Conservation (phyloP, 2,888 invertebrate genomes). For the Caenorhabditis wallacei region DNA sequence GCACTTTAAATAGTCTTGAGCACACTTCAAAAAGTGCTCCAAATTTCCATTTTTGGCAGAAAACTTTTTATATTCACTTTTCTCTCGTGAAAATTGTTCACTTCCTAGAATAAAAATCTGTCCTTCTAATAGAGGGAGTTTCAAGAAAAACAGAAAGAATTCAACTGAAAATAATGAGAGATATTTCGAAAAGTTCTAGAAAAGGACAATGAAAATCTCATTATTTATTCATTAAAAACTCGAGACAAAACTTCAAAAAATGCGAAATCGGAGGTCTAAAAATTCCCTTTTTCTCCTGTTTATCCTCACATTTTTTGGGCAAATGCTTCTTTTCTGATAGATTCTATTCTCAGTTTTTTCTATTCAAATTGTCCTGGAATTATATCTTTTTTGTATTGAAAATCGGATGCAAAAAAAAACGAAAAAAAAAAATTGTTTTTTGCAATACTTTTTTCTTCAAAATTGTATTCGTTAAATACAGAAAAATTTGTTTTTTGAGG, state of each 20-base stretch:
- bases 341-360: not conserved
- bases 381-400: not conserved
- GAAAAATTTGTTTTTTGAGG: not conserved
- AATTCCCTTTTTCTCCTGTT: not conserved
- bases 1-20: not conserved
- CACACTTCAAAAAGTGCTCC: conserved; percentile 1
- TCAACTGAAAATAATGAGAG: not conserved
- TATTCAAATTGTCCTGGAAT: conserved; percentile 4
- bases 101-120: not conserved
- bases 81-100: not conserved
- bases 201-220: conserved; percentile 4
- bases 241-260: conserved; percentile 1
- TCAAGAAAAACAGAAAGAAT: not conserved
- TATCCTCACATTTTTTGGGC: conserved; percentile 11
- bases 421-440: not conserved
- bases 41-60: not conserved
- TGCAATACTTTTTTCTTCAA: not conserved
- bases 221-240: conserved; percentile 13
- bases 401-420: not conserved
- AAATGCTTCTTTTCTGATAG: conserved; percentile 4
- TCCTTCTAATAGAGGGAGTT: no score
- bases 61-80: not conserved
- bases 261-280: not conserved
- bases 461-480: not conserved
- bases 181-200: not conserved